Conservation (phyloP, 2,888 invertebrate species). For the Athripsodes cinereus region DNA sequence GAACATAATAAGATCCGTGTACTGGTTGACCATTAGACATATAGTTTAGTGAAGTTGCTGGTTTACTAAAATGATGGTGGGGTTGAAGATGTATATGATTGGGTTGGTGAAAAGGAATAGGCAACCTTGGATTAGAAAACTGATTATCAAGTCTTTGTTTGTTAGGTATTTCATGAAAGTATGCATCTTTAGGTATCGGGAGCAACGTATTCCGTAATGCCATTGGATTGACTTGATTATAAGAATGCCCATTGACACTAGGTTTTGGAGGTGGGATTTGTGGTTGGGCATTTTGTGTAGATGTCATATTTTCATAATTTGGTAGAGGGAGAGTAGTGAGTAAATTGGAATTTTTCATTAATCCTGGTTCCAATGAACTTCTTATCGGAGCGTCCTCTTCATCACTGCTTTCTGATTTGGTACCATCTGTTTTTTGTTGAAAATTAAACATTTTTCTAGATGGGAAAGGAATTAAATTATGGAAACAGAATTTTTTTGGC, state of each 20-base stretch:
- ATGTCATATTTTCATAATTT: conserved; percentile 48
- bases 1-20: conserved; percentile 26
- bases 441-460: conserved; percentile 47
- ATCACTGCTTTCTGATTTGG: conserved; percentile 54
- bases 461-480: conserved; percentile 49
- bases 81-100: conserved; percentile 30
- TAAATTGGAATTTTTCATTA: conserved; percentile 50
- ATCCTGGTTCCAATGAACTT: conserved; percentile 45
- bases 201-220: conserved; percentile 30
- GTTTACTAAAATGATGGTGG: conserved; percentile 20
- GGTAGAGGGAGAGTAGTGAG: conserved; percentile 49
- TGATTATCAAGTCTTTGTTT: conserved; percentile 32
- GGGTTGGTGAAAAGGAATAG: conserved; percentile 35
- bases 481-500: conserved; percentile 48
- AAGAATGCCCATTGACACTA: conserved; percentile 25
- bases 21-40: background rate
- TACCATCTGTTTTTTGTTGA: conserved; percentile 45
- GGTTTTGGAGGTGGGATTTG: conserved; percentile 24
- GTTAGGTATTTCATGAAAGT: conserved; percentile 55
- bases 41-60: background rate
- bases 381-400: conserved; percentile 50
- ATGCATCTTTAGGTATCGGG: conserved; percentile 55
- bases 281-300: conserved; percentile 26
- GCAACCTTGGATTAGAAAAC: conserved; percentile 33
- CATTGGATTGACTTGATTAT: conserved; percentile 17